A percentile compares a stretch with the other conserved stretches of the same genome.
phyloP scores from a whole-genome alignment of 2,113 vertebrate genomes.

The Nycticorax nycticorax region DNA sequence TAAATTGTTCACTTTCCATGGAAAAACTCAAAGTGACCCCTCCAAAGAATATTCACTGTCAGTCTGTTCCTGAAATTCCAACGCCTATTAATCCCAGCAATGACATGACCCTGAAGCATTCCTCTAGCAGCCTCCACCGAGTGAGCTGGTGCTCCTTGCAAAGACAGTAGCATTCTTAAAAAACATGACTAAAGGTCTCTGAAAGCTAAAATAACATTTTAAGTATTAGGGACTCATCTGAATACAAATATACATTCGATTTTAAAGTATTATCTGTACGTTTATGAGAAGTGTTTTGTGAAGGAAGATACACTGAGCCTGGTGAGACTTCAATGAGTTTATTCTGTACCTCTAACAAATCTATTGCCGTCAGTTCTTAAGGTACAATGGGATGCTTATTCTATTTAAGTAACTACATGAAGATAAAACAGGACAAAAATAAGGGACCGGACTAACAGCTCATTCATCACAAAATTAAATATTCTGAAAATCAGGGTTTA shows the following conservation, averaged over 20 bases:
- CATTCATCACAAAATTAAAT: constrained; percentile 9
- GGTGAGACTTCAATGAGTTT: neutral
- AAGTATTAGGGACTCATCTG: neutral
- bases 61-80: neutral
- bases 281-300: neutral
- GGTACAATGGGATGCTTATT: neutral
- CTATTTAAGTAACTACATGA: neutral
- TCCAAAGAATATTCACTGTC: neutral
- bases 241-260: neutral
- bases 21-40: neutral
- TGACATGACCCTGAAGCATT: neutral
- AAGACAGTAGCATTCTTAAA: neutral
- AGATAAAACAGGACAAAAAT: neutral
- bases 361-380: neutral
- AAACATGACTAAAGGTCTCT: neutral
- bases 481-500: neutral
- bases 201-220: neutral
- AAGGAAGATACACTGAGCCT: neutral
- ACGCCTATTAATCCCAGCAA: neutral
- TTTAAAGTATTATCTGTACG: neutral
- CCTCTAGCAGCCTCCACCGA: neutral
- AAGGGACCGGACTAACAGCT: neutral
- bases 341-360: neutral
- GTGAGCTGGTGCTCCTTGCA: neutral
- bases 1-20: neutral